Percentiles rank a stretch among this genome's conserved stretches.
Evolutionary conservation across 2,113 vertebrate genomes (phyloP).

Genomic region (Zosterops hypoxanthus): DNA sequence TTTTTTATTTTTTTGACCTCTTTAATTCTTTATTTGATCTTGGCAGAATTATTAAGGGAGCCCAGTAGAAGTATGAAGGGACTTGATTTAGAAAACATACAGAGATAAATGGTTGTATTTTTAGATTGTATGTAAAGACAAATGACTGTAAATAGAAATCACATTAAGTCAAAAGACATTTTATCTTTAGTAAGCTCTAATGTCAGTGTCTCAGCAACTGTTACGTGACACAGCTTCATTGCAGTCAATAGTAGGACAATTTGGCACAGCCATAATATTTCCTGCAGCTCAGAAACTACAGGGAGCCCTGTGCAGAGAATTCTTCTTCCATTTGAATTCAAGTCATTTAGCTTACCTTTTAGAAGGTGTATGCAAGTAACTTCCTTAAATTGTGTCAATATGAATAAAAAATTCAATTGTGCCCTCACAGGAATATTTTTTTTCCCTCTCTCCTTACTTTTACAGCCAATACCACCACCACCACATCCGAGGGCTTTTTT

Average conservation of each 20-base stretch:
- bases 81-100: neutral
- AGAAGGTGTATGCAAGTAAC: neutral
- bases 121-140: neutral
- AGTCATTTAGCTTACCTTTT: neutral
- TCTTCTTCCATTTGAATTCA: neutral
- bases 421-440: accelerated
- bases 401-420: neutral
- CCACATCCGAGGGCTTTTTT: neutral
- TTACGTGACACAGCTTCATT: neutral
- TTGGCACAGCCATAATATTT: neutral
- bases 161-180: conserved; percentile 4
- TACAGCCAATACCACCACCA: neutral
- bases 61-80: neutral
- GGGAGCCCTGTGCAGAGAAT: neutral
- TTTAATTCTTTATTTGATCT: neutral
- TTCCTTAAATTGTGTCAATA: neutral
- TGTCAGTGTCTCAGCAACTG: neutral
- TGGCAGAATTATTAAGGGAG: neutral
- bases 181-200: neutral
- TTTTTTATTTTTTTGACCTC: neutral
- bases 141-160: conserved; percentile 1
- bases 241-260: neutral
- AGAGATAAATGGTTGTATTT: neutral
- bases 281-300: neutral
- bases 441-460: neutral